phyloP scores from a whole-genome alignment of 2,888 invertebrate species.

The Empis stercorea region DNA sequence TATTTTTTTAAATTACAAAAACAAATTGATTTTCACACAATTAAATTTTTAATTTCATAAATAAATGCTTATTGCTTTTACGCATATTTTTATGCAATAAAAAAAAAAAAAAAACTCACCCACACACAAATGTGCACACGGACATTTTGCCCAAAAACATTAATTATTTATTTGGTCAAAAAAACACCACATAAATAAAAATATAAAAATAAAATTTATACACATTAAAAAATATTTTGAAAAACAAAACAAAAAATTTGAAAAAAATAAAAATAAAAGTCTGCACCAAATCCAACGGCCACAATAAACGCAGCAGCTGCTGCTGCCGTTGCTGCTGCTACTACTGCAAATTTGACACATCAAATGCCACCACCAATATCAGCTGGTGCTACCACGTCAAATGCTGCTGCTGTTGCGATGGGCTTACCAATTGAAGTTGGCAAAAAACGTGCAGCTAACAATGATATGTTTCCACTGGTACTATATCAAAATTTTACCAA shows the following conservation, averaged over 20 bases:
- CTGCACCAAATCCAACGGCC: slow-evolving; percentile 29
- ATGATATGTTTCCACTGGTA: slow-evolving; percentile 87
- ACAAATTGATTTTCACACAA: not conserved
- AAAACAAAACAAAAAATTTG: slow-evolving; percentile 5
- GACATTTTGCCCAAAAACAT: not conserved
- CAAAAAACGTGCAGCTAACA: slow-evolving; percentile 89
- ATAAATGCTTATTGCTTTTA: slow-evolving; percentile 9
- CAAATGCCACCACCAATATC: slow-evolving; percentile 22
- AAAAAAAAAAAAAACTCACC: slow-evolving; percentile 3
- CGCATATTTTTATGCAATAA: slow-evolving; percentile 2
- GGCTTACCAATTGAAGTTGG: slow-evolving; percentile 65
- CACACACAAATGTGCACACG: too few relatives aligned
- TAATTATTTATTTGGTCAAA: not conserved
- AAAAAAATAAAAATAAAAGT: slow-evolving; percentile 18
- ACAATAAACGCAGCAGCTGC: slow-evolving; percentile 12
- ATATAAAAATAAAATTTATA: slow-evolving; percentile 15
- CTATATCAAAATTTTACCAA: slow-evolving; percentile 28
- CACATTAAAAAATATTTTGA: slow-evolving; percentile 1
- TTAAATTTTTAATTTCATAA: too few relatives aligned
- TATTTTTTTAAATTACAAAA: slow-evolving; percentile 8
- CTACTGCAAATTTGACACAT: slow-evolving; percentile 32
- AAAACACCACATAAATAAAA: not conserved
- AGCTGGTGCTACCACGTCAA: slow-evolving; percentile 38
- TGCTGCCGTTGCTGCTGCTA: slow-evolving; percentile 23
- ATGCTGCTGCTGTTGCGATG: slow-evolving; percentile 40